phyloP scores from a whole-genome alignment of 30 jellyfish, hydroid and myxozoan species.

The Aurelia coerulea region DNA sequence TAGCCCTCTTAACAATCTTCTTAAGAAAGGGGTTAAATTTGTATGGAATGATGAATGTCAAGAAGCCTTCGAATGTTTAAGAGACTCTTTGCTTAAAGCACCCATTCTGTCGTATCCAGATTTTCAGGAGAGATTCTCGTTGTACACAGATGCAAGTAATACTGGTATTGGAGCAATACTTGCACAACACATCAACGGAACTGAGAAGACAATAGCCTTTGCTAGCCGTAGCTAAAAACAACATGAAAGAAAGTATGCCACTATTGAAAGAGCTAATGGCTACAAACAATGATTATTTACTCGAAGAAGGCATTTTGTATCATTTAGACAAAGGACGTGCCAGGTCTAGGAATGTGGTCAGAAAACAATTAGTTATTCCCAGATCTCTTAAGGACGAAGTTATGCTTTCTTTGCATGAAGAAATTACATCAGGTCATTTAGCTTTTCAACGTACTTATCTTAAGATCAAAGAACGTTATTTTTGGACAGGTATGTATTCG shows the following conservation, averaged over 20 bases:
- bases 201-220: slow-evolving; percentile 45
- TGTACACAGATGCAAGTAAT: slow-evolving; percentile 54
- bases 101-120: slow-evolving; percentile 67
- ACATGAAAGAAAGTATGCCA: slow-evolving; percentile 49
- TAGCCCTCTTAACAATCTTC: slow-evolving; percentile 35
- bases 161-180: slow-evolving; percentile 54
- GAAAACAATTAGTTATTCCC: slow-evolving; percentile 55
- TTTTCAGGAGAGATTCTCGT: slow-evolving; percentile 17
- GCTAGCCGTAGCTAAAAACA: slow-evolving; percentile 48
- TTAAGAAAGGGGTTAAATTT: not conserved
- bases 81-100: slow-evolving; percentile 42
- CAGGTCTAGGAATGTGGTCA: slow-evolving; percentile 22
- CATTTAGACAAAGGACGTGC: slow-evolving; percentile 44
- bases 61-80: slow-evolving; percentile 53
- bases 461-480: slow-evolving; percentile 28
- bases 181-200: slow-evolving; percentile 55
- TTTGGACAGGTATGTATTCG: slow-evolving; percentile 70
- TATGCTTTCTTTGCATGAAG: slow-evolving; percentile 56
- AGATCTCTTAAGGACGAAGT: slow-evolving; percentile 65
- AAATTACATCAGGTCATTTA: slow-evolving; percentile 58
- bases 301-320: slow-evolving; percentile 57
- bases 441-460: slow-evolving; percentile 30
- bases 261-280: slow-evolving; percentile 68
- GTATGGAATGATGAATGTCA: slow-evolving; percentile 55
- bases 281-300: slow-evolving; percentile 34